These are phyloP conservation scores for Festucalex cinctus DNA, from an alignment of 2,113 vertebrate genomes.

Conservation along the genomic window DNA sequence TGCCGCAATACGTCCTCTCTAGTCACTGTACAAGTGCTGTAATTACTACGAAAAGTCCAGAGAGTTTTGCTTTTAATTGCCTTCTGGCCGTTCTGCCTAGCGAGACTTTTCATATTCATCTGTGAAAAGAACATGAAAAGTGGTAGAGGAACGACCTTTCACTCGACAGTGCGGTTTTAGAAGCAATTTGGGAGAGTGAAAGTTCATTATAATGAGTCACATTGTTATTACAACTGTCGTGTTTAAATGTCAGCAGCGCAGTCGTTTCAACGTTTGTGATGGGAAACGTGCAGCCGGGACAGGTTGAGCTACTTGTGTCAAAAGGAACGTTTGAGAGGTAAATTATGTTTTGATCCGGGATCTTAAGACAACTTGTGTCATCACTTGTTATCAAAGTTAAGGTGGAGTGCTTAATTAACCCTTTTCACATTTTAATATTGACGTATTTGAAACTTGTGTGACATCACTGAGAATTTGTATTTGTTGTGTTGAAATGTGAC, in stretches of 20 bases:
- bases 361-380: no score
- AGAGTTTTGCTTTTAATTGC: slow-evolving; percentile 32
- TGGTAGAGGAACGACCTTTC: neutral
- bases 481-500: no score
- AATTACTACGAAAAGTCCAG: slow-evolving; percentile 29
- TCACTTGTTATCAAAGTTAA: no score
- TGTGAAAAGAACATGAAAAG: slow-evolving; percentile 13
- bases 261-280: neutral
- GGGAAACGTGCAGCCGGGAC: neutral
- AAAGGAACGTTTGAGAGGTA: neutral
- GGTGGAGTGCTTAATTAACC: no score
- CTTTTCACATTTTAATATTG: no score
- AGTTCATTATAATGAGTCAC: slow-evolving; percentile 6
- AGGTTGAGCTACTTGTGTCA: neutral
- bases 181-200: neutral
- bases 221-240: neutral
- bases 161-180: slow-evolving; percentile 1
- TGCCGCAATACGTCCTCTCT: slow-evolving; percentile 9
- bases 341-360: no score
- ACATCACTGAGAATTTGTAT: no score
- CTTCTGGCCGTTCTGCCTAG: slow-evolving; percentile 3
- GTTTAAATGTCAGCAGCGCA: slow-evolving; percentile 2
- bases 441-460: no score
- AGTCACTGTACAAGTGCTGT: slow-evolving; percentile 9
- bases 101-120: slow-evolving; percentile 15